Conservation (phyloP, 2,113 vertebrate genomes). For the Cephalopterus ornatus region DNA sequence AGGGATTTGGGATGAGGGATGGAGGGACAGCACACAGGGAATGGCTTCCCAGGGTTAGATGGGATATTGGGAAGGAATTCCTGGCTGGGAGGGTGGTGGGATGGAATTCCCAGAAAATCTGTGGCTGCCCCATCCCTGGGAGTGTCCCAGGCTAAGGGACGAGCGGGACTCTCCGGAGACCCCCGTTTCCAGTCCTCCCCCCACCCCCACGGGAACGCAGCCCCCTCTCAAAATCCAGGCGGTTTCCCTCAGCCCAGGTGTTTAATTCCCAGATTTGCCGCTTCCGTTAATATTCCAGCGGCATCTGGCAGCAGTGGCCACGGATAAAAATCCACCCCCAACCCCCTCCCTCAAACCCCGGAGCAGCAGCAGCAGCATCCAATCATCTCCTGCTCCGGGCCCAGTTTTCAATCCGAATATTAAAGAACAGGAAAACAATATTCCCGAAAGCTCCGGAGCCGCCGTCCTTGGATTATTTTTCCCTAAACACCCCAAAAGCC, state of each 20-base stretch:
- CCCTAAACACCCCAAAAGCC: neutral
- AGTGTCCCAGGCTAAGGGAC: neutral
- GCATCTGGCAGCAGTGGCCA: neutral
- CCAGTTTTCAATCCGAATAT: neutral
- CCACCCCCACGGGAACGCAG: fast-evolving
- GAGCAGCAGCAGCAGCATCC: neutral
- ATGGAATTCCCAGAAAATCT: neutral
- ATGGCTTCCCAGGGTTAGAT: neutral
- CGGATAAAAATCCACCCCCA: neutral
- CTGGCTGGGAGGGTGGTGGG: fast-evolving
- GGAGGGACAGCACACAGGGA: neutral
- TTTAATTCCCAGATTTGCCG: neutral
- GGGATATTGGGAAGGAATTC: neutral
- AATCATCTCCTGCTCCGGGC: neutral
- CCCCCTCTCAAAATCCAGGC: neutral
- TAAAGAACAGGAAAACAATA: neutral
- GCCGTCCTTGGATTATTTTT: neutral
- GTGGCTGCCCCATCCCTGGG: neutral
- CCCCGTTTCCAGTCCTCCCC: neutral
- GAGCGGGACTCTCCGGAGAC: no score
- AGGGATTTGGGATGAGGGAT: neutral
- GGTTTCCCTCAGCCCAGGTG: neutral
- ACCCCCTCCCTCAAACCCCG: no score
- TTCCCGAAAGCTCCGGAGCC: neutral
- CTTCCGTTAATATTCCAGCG: neutral